Conservation (phyloP, 2,797 vertebrate species). For the Phrynocephalus forsythii region DNA sequence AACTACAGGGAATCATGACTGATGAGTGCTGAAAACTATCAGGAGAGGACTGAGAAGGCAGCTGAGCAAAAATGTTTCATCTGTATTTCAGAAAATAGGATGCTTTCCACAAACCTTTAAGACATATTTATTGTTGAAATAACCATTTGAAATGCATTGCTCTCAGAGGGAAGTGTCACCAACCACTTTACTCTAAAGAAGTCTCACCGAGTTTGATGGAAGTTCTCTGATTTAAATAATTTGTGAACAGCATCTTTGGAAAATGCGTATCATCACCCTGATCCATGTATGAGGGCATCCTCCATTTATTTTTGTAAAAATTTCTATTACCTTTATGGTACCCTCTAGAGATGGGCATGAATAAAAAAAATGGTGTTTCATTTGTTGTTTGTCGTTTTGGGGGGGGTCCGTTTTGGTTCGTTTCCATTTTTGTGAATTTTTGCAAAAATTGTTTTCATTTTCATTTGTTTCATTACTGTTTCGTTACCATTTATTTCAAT, state of each 20-base stretch:
- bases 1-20: neutral
- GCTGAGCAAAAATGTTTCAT: neutral
- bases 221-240: neutral
- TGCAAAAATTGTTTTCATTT: no score
- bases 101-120: neutral
- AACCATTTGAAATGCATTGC: neutral
- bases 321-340: constrained; percentile 15
- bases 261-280: neutral
- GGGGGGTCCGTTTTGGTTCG: no score
- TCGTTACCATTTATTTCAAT: no score
- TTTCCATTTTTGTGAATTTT: no score
- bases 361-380: no score
- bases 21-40: neutral
- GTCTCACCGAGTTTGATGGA: neutral
- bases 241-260: neutral
- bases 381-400: no score
- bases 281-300: neutral
- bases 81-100: neutral
- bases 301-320: neutral
- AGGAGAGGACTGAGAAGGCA: neutral
- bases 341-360: neutral
- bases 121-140: neutral
- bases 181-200: neutral
- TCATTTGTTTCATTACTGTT: no score
- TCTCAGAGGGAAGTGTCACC: neutral